Evolutionary conservation across 2,113 vertebrate species (phyloP), one percentile per base, ranked within the genome.

Genomic region (Amblyopsis rosae): DNA sequence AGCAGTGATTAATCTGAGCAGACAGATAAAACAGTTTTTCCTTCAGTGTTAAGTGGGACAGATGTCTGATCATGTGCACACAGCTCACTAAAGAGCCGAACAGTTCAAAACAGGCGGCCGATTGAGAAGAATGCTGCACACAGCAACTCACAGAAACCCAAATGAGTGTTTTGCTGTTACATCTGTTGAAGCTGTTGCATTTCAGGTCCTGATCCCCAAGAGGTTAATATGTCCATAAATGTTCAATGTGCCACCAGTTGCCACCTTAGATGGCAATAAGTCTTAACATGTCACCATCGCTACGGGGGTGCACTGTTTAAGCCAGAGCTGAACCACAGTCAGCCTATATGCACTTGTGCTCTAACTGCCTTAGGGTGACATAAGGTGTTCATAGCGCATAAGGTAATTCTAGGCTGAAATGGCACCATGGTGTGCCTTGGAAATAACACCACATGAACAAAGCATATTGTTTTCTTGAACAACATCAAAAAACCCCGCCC

Each of bases 151-250:
- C 68, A 71, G 80, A 80, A 72, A 75, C 62, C 69, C 57, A 62
- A 48, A 67, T 67, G 61, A 15, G 82, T 59, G 46, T 77, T 77
- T 83, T 86, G 79, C 79, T 83, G 62, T 72, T 62, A 77, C 68
- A 76, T 80, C 73, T 81, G 77, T 76, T 84, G 78, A 26, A 26
- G 26, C 26, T 26, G 26, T 26, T 26, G 26, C 2, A 26, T 26
- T 26, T 26, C 26, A 26, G 26, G 26, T 26, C 26, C 26, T 75
- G 62, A 68, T 82, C 80, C 77, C 19, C 76, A 33, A 70, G 84
- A 26, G 26, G 70, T 80, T 84, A 81, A 85, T 86, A 67, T 76
- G 64, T 73, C 72, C 41, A 77, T 82, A 83, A 82, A 84, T 85
- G 79, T 86, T 82, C 77, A 73, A 71, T 7, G 63, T 53, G 71